Base-by-base conservation (phyloP, 2,113 vertebrate genomes). In the Pseudopodoces humilis region DNA sequence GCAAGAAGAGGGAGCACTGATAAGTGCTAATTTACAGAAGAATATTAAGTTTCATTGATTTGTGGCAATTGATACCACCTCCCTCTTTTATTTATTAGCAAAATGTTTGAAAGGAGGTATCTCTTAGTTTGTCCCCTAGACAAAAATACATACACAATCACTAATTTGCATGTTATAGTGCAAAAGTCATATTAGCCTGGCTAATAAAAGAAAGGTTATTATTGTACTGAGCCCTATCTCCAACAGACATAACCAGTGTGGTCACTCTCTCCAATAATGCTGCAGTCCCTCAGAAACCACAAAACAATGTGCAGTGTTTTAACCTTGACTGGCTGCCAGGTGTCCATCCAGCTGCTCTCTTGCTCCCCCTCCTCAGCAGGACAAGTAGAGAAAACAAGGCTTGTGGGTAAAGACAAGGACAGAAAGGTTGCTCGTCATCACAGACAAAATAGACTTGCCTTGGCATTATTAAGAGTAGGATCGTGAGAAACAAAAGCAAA, bases 1-100 rank as follows among this genome's bases (percentile, higher is more conserved):
- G 23, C n/a, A 93, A 87, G 27, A 31, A 43, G 39, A 80, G 46
- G n/a, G 24, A 71, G 43, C 8, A 63, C 22, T 68, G 59, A 65
- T 11, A 24, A 92, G 41, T 47, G 24, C 10, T 94, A 87, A 95
- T 80, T 93, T 93, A 87, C 27, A 76, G 21, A 88, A 86, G 30
- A 89, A 78, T 87, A 77, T 79, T 79, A 89, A 86, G 41, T 75
- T 53, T 93, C 31, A 62, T 90, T 90, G 47, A 86, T 92, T 25
- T 80, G 41, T 27, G 31, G 23, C 60, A 87, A 86, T 59, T 70
- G 70, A 75, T 74, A 60, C 55, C 60, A 68, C 58, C 28, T 89
- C 44, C 19, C 31, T 70, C 55, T 50, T 92, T 83, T 68, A 78
- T 90, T 95, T 93, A 59, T 88, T 86, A 84, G 37, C 19, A 82